A percentile compares a stretch with the other conserved stretches of the same genome.
phyloP scores from a whole-genome alignment of 2,797 vertebrate genomes.

The Oryzias sinensis region DNA sequence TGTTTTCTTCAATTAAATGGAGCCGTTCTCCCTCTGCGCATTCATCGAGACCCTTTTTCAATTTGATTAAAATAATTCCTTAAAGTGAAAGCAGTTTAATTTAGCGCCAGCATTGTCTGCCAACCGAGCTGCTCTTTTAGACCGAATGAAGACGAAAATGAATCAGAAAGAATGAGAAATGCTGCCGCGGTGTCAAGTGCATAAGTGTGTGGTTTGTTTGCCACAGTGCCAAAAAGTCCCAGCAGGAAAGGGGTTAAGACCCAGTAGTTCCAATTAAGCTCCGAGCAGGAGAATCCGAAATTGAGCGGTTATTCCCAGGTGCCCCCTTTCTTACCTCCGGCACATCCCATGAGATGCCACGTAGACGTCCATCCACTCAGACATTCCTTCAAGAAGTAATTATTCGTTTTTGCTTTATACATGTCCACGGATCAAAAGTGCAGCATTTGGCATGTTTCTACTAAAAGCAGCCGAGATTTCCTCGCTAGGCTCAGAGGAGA shows the following conservation, averaged over 20 bases:
- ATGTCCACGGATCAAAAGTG: constrained; percentile 51
- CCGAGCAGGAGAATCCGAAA: constrained; percentile 50
- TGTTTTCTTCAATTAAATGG: constrained; percentile 53
- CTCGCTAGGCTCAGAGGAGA: constrained; percentile 25
- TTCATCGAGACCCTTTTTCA: constrained; percentile 36
- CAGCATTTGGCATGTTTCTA: constrained; percentile 60
- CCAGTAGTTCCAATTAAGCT: constrained; percentile 60
- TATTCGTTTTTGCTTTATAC: constrained; percentile 56
- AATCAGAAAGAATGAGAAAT: constrained; percentile 18
- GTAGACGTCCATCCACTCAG: constrained; percentile 53
- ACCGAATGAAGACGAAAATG: constrained; percentile 35
- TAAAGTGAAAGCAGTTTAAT: constrained; percentile 59
- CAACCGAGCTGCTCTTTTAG: constrained; percentile 19
- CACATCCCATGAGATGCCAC: constrained; percentile 43
- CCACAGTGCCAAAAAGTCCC: constrained; percentile 9
- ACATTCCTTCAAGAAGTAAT: constrained; percentile 65
- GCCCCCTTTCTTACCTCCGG: constrained; percentile 51
- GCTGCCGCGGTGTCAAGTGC: not conserved
- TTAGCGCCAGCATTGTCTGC: constrained; percentile 21
- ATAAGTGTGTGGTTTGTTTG: not conserved
- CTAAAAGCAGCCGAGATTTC: constrained; percentile 43
- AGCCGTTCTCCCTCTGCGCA: constrained; percentile 37
- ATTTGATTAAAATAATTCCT: constrained; percentile 62
- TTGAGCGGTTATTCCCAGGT: constrained; percentile 43
- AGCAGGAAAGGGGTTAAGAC: constrained; percentile 51